These are phyloP conservation scores for Molossus molossus DNA, from an alignment of 2,797 vertebrate genomes.

Conservation along the genomic window DNA sequence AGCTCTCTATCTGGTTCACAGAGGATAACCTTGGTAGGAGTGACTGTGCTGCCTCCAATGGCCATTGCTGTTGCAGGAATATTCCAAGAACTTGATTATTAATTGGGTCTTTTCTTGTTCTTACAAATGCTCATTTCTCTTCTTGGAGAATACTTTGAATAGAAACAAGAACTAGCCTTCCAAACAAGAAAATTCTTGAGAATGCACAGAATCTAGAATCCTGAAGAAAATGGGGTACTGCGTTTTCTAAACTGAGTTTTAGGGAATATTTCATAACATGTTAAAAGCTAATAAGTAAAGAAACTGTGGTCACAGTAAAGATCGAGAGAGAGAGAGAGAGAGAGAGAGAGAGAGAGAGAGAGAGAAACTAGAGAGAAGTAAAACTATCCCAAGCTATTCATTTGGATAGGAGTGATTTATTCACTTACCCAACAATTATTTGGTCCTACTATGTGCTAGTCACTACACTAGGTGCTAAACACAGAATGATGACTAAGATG, in stretches of 20 bases:
- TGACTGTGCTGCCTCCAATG: background rate
- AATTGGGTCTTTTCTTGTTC: background rate
- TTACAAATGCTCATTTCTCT: background rate
- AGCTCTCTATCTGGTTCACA: background rate
- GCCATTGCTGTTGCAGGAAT: background rate
- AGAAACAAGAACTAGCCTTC: background rate
- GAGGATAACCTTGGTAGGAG: background rate
- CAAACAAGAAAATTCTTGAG: background rate
- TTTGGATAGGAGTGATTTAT: background rate
- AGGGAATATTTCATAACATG: background rate
- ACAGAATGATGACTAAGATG: background rate
- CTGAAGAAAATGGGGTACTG: background rate
- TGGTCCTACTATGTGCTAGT: background rate
- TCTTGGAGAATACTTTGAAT: background rate
- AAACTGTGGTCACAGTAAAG: background rate
- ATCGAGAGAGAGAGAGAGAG: rapidly evolving
- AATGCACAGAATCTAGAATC: background rate
- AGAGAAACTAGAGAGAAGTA: background rate
- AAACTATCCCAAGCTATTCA: background rate
- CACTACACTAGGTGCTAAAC: background rate
- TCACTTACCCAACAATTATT: background rate
- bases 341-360: rapidly evolving
- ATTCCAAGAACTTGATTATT: background rate
- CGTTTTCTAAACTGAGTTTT: background rate
- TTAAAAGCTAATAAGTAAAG: background rate